Evolutionary conservation across 2,113 vertebrate species (phyloP).

Genomic region (Chamaetylas fuelleborni): DNA sequence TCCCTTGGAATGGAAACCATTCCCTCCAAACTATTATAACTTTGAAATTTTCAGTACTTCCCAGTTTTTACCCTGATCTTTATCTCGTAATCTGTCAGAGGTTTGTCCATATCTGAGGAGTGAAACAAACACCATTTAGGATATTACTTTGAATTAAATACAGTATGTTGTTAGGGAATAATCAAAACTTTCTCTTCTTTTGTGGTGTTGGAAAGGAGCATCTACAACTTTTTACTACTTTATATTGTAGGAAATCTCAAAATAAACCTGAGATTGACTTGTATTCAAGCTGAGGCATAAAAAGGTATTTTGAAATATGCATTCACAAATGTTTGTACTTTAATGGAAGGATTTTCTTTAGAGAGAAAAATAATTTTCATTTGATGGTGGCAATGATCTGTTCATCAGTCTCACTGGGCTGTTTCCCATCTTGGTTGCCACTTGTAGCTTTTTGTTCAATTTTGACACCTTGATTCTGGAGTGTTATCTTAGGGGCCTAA

Average conservation of each 20-base stretch:
- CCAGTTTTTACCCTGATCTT: not conserved
- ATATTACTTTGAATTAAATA: not conserved
- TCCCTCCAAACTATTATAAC: not conserved
- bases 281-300: not conserved
- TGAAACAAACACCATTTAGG: not conserved
- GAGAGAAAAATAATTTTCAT: not conserved
- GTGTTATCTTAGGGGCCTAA: not conserved
- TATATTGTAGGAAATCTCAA: not conserved
- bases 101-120: not conserved
- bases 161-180: not conserved
- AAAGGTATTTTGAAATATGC: not conserved
- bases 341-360: not conserved
- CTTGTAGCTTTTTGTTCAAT: not conserved
- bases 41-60: not conserved
- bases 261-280: not conserved
- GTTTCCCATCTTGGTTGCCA: not conserved
- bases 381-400: not conserved
- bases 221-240: not conserved
- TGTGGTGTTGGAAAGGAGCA: not conserved
- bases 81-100: not conserved
- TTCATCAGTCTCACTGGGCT: not conserved
- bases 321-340: not conserved
- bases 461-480: not conserved
- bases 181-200: not conserved
- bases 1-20: not conserved